Conservation (phyloP, 2,888 invertebrate species). For the Diabrotica balteata region DNA sequence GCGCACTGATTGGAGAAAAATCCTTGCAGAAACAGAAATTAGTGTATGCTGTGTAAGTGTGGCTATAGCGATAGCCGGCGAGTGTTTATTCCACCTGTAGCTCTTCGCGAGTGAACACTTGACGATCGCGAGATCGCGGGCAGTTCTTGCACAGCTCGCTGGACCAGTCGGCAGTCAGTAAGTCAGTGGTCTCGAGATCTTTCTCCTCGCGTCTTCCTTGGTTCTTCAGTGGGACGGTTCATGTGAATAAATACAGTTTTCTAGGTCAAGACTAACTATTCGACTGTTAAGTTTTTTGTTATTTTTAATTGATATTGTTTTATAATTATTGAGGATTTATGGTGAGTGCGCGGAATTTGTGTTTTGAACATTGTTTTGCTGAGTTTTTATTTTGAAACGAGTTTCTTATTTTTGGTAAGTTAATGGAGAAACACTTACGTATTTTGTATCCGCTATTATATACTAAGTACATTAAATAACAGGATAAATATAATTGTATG, state of each 20-base stretch:
- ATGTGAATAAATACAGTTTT: constrained; percentile 27
- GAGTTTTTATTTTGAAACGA: background rate
- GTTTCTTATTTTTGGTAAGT: constrained; percentile 10
- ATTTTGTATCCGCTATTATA: no score
- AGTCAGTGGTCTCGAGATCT: constrained; percentile 36
- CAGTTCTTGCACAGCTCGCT: constrained; percentile 13
- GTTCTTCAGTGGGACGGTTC: constrained; percentile 28
- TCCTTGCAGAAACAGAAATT: no score
- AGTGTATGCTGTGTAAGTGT: constrained; percentile 25
- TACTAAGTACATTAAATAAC: no score
- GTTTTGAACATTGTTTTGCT: constrained; percentile 1
- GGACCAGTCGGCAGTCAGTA: constrained; percentile 37
- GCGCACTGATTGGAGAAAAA: no score
- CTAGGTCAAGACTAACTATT: constrained; percentile 21
- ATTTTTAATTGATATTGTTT: background rate
- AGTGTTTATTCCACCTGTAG: constrained; percentile 33
- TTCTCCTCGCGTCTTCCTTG: constrained; percentile 18
- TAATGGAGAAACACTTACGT: no score
- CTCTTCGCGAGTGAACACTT: constrained; percentile 31
- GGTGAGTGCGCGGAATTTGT: constrained; percentile 16
- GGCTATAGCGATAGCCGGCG: constrained; percentile 1
- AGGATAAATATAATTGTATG: no score
- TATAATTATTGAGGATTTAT: background rate
- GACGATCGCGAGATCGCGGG: constrained; percentile 28
- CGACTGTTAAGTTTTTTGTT: constrained; percentile 12